Evolutionary conservation across 2,888 invertebrate genomes (phyloP), one percentile per base, ranked within the genome.

Genomic region (Epinotia brunnichana): DNA sequence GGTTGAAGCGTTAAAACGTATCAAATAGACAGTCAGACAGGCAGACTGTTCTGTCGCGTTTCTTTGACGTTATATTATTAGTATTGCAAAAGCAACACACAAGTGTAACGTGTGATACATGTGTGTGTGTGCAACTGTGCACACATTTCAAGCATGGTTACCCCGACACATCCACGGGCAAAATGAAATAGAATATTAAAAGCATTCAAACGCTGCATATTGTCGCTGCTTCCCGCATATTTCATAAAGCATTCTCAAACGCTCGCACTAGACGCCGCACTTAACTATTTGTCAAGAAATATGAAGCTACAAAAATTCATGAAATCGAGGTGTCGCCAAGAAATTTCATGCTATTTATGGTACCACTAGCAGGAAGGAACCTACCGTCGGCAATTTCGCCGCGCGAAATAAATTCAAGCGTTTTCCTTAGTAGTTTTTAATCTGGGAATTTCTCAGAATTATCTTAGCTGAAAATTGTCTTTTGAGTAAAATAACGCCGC

Each of bases 281-380:
- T 79, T 80, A 81, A 79, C 81, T 81, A 82, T 82, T 82, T 82
- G 81, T 81, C 81, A 79, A 79, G 78, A 80, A 82, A 82, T 83
- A 82, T 82, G 81, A 82, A 81, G 82, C 81, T 78, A 80, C 81
- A 82, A 82, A 79, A 82, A 82, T 82, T 82, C 81, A 82, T 83
- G 81, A 81, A 81, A 82, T 82, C 78, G 80, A 76, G 78, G 81
- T 81, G 77, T 74, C 80, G 77, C 75, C 75, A 77, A 80, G 77
- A 79, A 80, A 81, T 81, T 82, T 81, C 80, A 78, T 76, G 80
- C 80, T 82, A 82, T 82, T 83, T 83, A 83, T 82, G 79, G 77
- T 80, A 66, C 78, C 75, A 76, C 75, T 76, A 78, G 80, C 78
- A 62, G 79, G 78, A 79, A 82, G 82, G 81, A 82, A 77, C 80